Conservation (phyloP, 2,113 vertebrate species). For the Heterotis niloticus region DNA sequence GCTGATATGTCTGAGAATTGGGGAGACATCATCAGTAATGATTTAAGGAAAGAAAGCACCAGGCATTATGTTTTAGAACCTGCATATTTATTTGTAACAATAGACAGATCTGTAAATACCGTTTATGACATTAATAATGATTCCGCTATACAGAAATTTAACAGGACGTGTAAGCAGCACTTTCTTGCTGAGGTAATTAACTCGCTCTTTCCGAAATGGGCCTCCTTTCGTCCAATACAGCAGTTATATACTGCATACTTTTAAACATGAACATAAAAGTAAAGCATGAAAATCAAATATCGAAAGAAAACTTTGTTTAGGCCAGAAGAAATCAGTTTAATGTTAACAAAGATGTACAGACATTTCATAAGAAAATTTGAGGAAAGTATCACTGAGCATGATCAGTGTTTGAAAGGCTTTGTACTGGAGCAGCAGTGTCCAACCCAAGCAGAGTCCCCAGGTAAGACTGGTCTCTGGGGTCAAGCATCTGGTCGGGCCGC, state of each 20-base stretch:
- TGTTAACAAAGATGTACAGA: background rate
- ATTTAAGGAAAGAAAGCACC: too few relatives aligned
- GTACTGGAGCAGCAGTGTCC: constrained; percentile 72
- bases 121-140: too few relatives aligned
- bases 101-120: too few relatives aligned
- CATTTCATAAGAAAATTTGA: too few relatives aligned
- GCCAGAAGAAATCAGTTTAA: background rate
- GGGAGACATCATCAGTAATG: too few relatives aligned
- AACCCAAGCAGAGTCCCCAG: constrained; percentile 87
- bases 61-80: background rate
- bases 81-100: background rate
- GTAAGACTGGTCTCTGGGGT: constrained; percentile 87
- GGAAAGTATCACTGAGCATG: constrained; percentile 54
- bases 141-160: background rate
- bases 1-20: too few relatives aligned
- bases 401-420: constrained; percentile 70
- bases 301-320: background rate
- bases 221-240: too few relatives aligned
- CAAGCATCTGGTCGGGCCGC: constrained; percentile 85
- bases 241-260: too few relatives aligned
- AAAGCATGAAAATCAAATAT: background rate
- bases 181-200: background rate
- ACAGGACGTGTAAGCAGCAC: background rate
- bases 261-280: background rate
- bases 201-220: background rate